phyloP scores from a whole-genome alignment of 1,140 invertebrate genomes.

The Drosophila kikkawai region DNA sequence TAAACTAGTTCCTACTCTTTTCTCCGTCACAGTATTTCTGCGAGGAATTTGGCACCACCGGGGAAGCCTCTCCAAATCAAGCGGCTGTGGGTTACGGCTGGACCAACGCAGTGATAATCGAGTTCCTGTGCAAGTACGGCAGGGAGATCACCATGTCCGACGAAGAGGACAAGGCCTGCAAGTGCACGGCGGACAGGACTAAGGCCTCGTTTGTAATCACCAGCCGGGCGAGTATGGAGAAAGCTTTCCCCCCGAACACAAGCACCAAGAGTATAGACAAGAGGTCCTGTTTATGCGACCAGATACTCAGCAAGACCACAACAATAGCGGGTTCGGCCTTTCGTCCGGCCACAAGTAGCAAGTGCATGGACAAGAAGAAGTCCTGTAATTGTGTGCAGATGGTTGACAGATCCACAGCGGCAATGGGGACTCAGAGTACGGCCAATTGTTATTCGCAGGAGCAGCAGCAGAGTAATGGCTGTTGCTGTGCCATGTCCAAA shows the following conservation, averaged over 20 bases:
- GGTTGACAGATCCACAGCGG: too few species aligned
- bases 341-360: neutral
- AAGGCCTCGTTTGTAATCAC: slow-evolving; percentile 27
- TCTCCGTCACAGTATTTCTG: slow-evolving; percentile 90
- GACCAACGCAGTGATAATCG: slow-evolving; percentile 95
- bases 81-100: slow-evolving; percentile 96
- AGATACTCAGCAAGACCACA: neutral
- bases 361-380: neutral
- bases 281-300: neutral
- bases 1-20: neutral
- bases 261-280: slow-evolving; percentile 1
- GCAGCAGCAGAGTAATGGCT: too few species aligned
- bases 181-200: neutral
- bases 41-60: slow-evolving; percentile 88
- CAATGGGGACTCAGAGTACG: neutral
- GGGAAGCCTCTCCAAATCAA: slow-evolving; percentile 93
- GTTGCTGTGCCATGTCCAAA: too few species aligned
- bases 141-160: slow-evolving; percentile 71
- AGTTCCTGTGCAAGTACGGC: slow-evolving; percentile 90
- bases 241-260: neutral
- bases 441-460: neutral
- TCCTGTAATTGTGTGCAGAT: neutral
- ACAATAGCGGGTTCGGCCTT: slow-evolving; percentile 1
- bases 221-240: slow-evolving; percentile 32
- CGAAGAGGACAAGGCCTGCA: slow-evolving; percentile 12